Evolutionary conservation across 2,113 vertebrate genomes (phyloP).

Genomic region (Rhynchopsitta pachyrhyncha): DNA sequence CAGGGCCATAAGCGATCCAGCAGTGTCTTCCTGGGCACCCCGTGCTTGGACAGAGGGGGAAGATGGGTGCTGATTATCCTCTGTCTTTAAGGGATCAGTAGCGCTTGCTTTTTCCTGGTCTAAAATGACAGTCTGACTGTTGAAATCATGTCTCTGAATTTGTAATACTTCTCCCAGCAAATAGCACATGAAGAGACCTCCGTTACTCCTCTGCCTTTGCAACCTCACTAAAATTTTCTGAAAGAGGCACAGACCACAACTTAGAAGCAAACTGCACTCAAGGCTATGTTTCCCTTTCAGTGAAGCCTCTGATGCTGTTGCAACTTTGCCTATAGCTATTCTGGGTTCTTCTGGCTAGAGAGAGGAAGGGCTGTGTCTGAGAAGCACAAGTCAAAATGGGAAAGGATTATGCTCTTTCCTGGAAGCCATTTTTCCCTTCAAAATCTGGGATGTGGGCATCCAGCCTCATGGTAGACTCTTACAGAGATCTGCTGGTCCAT

Average conservation of each 20-base stretch:
- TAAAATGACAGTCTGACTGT: neutral
- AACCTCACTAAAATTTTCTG: neutral
- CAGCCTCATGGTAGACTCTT: neutral
- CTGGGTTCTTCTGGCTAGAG: neutral
- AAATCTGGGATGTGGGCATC: neutral
- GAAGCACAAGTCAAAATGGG: neutral
- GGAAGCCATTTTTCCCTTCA: neutral
- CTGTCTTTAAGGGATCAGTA: neutral
- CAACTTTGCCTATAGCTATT: neutral
- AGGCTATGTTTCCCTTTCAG: neutral
- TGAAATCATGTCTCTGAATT: neutral
- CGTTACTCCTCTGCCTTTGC: neutral
- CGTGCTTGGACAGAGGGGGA: fast-evolving
- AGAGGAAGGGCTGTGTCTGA: neutral
- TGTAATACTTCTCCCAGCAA: neutral
- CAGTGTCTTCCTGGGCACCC: neutral
- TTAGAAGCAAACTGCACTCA: neutral
- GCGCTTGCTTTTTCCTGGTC: neutral
- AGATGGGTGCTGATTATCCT: neutral
- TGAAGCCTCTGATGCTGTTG: neutral
- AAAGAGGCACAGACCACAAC: neutral
- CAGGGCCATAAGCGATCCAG: fast-evolving
- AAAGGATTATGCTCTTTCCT: neutral
- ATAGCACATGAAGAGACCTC: neutral
- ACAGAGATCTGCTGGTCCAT: neutral